phyloP scores from a whole-genome alignment of 2,797 vertebrate genomes.

The Rhinophrynus dorsalis region DNA sequence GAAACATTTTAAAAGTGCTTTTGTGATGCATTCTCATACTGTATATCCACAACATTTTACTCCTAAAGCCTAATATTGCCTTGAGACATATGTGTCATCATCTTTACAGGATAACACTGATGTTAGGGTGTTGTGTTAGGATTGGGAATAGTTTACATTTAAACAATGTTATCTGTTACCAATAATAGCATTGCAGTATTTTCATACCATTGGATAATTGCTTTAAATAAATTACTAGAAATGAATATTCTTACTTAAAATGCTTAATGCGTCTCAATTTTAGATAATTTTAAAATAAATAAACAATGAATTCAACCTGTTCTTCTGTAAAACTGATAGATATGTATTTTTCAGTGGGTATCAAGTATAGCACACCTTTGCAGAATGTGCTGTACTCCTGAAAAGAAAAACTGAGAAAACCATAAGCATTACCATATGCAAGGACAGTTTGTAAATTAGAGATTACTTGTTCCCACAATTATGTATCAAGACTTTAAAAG shows the following conservation, averaged over 20 bases:
- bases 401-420: conserved; percentile 19
- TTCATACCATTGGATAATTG: background rate
- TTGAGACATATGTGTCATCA: no score
- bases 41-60: no score
- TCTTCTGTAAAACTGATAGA: conserved; percentile 13
- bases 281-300: background rate
- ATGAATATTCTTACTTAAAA: background rate
- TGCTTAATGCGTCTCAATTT: conserved; percentile 1
- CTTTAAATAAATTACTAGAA: background rate
- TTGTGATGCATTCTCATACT: no score
- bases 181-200: conserved; percentile 6
- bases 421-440: conserved; percentile 46
- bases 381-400: conserved; percentile 25
- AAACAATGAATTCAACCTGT: conserved; percentile 19
- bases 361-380: conserved; percentile 1
- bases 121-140: no score
- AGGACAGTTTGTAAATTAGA: conserved; percentile 45
- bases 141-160: no score
- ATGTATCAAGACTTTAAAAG: conserved; percentile 38
- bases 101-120: no score
- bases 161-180: conserved; percentile 6
- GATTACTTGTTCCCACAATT: conserved; percentile 38
- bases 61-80: no score
- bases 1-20: no score
- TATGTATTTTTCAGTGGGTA: conserved; percentile 20